Percentiles rank a stretch among this genome's conserved stretches.
Conservation (phyloP, 2,888 invertebrate species). For the Capitulum mitella region DNA sequence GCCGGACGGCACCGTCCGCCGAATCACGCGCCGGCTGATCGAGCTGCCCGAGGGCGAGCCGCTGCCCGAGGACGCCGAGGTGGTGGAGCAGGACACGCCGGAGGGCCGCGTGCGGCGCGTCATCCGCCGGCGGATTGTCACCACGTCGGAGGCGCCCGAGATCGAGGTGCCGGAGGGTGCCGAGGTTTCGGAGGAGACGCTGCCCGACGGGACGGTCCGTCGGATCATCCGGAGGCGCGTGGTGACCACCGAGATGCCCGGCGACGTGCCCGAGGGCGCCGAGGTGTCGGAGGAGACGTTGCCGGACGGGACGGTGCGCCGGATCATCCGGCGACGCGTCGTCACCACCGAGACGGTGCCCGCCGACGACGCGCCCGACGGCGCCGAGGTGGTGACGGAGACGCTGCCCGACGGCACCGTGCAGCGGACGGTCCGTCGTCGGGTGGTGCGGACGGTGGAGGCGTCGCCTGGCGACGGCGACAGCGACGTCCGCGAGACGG, state of each 20-base stretch:
- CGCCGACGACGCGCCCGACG: not conserved
- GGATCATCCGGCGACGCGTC: not conserved
- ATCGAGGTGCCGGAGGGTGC: slow-evolving; percentile 5
- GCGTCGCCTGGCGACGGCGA: not conserved
- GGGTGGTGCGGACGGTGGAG: not conserved
- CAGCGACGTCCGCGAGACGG: not conserved
- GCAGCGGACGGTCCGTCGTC: not conserved
- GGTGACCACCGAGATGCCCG: not conserved
- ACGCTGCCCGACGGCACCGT: not conserved
- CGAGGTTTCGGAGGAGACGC: not conserved
- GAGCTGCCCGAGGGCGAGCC: not conserved
- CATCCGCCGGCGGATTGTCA: not conserved
- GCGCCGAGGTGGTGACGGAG: not conserved
- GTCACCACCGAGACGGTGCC: not conserved
- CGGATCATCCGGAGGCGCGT: not conserved
- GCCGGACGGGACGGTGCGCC: not conserved
- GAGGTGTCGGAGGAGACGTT: not conserved
- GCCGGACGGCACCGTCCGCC: not conserved
- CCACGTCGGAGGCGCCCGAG: not conserved
- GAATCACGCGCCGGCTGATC: not conserved
- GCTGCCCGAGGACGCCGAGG: not conserved
- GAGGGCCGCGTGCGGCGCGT: not conserved
- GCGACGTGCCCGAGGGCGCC: not conserved
- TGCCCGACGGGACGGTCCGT: not conserved
- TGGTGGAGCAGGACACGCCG: not conserved